Evolutionary conservation across 2,888 invertebrate species (phyloP).

Genomic region (Sminthurides aquaticus): DNA sequence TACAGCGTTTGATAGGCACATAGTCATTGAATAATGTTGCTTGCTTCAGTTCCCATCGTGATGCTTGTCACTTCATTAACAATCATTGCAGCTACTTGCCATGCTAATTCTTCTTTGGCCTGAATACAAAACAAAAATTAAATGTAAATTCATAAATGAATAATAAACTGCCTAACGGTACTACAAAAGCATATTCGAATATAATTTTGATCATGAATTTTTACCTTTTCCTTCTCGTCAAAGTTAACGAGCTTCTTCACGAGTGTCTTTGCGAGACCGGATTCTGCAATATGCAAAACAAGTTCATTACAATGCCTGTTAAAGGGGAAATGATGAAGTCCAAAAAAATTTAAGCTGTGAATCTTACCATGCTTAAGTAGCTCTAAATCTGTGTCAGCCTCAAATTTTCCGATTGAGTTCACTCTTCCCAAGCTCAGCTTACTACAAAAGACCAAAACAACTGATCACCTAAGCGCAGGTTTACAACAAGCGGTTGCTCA

Average conservation of each 20-base stretch:
- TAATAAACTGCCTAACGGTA: too few species aligned
- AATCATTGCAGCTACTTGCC: constrained; percentile 96
- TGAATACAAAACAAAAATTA: constrained; percentile 41
- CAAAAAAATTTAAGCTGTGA: too few species aligned
- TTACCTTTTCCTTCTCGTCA: constrained; percentile 65
- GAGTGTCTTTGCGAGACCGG: constrained; percentile 53
- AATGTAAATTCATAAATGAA: too few species aligned
- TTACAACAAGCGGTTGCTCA: too few species aligned
- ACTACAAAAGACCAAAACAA: constrained; percentile 47
- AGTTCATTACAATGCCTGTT: too few species aligned
- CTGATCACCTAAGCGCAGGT: too few species aligned
- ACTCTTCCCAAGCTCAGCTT: constrained; percentile 79
- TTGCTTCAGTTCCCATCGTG: constrained; percentile 55
- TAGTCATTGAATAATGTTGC: neutral
- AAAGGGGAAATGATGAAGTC: too few species aligned
- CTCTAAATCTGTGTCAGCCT: constrained; percentile 71
- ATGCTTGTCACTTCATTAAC: constrained; percentile 87
- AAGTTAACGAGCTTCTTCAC: constrained; percentile 73
- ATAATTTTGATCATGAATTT: too few species aligned
- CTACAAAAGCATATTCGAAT: too few species aligned
- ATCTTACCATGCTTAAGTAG: constrained; percentile 47
- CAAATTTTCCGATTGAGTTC: constrained; percentile 80
- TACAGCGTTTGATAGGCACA: neutral
- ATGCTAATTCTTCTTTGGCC: constrained; percentile 90
- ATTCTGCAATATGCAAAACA: constrained; percentile 46